phyloP scores from a whole-genome alignment of 1,140 invertebrate genomes.

The Branchinecta lindahli region DNA sequence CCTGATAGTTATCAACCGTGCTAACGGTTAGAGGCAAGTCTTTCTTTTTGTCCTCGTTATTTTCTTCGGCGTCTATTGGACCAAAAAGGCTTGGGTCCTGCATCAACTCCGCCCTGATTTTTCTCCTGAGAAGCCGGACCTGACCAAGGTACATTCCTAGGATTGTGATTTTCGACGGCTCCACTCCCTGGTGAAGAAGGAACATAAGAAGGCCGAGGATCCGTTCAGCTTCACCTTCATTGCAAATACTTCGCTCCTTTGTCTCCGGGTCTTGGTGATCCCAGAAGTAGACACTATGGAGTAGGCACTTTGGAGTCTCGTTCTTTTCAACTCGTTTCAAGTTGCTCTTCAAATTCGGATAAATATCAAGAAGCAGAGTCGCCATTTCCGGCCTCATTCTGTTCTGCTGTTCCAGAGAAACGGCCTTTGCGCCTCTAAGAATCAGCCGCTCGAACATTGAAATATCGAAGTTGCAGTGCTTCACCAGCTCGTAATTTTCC shows the following conservation, averaged over 20 bases:
- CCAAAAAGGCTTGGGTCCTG: not conserved
- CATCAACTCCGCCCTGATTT: not conserved
- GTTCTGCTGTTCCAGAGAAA: conserved; percentile 18
- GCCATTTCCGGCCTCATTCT: conserved; percentile 26
- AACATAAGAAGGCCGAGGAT: conserved; percentile 11
- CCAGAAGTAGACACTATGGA: conserved; percentile 13
- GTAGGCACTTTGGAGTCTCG: not conserved
- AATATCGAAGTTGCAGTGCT: conserved; percentile 25
- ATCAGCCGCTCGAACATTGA: conserved; percentile 29
- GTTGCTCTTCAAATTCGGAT: conserved; percentile 15
- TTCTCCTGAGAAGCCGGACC: not conserved
- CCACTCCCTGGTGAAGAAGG: conserved; percentile 12
- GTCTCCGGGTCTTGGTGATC: not conserved
- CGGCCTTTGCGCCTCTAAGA: conserved; percentile 20
- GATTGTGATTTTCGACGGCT: conserved; percentile 11
- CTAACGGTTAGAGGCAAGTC: not conserved
- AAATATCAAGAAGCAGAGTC: conserved; percentile 20
- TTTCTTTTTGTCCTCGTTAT: not conserved
- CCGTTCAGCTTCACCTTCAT: conserved; percentile 13
- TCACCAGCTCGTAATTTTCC: conserved; percentile 23
- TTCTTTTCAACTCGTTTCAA: not conserved
- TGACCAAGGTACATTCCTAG: conserved; percentile 13
- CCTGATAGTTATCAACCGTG: conserved; percentile 23
- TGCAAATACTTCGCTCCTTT: conserved; percentile 5
- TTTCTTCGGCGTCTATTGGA: not conserved